phyloP scores from a whole-genome alignment of 2,888 invertebrate genomes.

The Lamproptera curius region DNA sequence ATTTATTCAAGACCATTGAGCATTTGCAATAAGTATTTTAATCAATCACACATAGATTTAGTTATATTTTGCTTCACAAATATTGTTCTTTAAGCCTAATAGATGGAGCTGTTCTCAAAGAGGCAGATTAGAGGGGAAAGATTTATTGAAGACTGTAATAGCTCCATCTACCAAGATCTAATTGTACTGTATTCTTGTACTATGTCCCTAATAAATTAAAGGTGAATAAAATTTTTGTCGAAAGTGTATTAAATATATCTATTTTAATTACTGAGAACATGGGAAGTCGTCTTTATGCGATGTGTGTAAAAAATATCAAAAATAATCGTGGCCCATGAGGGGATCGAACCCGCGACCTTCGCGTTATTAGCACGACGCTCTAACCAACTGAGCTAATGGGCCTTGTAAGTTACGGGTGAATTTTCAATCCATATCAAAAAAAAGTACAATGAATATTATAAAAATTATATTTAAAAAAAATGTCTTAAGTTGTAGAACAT shows the following conservation, averaged over 20 bases:
- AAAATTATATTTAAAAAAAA: background rate
- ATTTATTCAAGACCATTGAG: background rate
- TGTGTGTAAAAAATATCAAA: background rate
- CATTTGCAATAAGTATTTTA: background rate
- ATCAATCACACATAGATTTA: background rate
- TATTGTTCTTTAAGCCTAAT: background rate
- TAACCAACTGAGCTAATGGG: slow-evolving; percentile 13
- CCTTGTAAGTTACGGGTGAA: background rate
- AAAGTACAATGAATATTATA: no score
- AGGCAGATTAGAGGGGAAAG: no score
- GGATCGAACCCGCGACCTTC: slow-evolving; percentile 80
- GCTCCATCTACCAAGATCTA: no score
- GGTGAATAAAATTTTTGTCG: background rate
- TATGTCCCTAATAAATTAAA: background rate
- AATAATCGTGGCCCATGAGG: slow-evolving; percentile 7
- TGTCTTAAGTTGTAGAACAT: no score
- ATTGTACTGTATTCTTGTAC: no score
- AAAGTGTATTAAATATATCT: background rate
- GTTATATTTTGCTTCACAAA: background rate
- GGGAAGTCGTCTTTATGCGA: background rate
- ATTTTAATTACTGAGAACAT: background rate
- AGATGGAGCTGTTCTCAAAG: background rate
- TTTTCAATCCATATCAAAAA: no score
- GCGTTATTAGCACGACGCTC: slow-evolving; percentile 85
- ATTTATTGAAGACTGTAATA: no score